Conservation (phyloP, 2,113 vertebrate genomes). For the Phyllopteryx taeniolatus region DNA sequence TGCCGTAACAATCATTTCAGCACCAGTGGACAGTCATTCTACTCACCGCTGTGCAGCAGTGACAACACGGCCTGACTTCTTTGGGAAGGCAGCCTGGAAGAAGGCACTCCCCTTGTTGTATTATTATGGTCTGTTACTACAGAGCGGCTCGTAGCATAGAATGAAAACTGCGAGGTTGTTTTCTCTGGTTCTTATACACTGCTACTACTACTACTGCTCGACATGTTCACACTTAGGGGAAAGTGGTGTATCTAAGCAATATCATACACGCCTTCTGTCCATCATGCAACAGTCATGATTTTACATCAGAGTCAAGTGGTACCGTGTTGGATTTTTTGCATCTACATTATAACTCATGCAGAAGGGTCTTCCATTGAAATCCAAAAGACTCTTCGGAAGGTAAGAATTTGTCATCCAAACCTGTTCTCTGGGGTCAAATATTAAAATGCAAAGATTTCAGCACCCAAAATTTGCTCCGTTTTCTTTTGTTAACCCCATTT, state of each 20-base stretch:
- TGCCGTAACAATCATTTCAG: conserved; percentile 20
- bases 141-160: conserved; percentile 60
- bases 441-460: conserved; percentile 17
- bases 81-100: not conserved
- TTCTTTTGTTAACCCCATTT: conserved; percentile 7
- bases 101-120: conserved; percentile 11
- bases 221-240: conserved; percentile 13
- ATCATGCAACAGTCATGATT: conserved; percentile 18
- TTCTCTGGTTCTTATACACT: conserved; percentile 38
- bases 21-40: conserved; percentile 14
- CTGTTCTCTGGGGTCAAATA: conserved; percentile 23
- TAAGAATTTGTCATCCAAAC: conserved; percentile 29
- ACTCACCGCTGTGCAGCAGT: conserved; percentile 1
- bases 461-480: conserved; percentile 23
- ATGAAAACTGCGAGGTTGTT: conserved; percentile 51
- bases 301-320: conserved; percentile 16
- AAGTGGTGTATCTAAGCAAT: conserved; percentile 62
- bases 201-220: conserved; percentile 46
- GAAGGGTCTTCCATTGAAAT: conserved; percentile 13
- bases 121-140: conserved; percentile 23
- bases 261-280: conserved; percentile 43
- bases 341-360: conserved; percentile 21
- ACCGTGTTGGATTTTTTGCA: conserved; percentile 33
- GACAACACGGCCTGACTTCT: not conserved
- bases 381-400: conserved; percentile 14